These are phyloP conservation scores for Pseudomyrmex flavicornis DNA, from an alignment of 1,140 invertebrate species.

Conservation along the genomic window DNA sequence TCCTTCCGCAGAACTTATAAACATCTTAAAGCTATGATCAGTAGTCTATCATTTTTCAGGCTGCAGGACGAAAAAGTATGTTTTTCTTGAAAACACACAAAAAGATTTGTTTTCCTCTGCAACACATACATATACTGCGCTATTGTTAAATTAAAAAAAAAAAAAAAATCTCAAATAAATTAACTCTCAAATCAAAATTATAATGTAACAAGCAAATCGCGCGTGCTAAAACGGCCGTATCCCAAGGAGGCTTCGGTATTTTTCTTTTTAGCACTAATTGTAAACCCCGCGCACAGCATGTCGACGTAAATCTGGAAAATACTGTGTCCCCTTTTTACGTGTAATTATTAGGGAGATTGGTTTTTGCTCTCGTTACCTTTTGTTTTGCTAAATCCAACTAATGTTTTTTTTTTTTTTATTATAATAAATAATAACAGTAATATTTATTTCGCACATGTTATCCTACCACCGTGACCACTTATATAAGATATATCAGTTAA, in stretches of 20 bases:
- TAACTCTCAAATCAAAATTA: conserved; percentile 2
- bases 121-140: background rate
- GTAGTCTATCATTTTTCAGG: conserved; percentile 65
- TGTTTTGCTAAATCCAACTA: background rate
- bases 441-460: conserved; percentile 1
- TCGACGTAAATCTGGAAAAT: conserved; percentile 13
- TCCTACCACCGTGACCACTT: background rate
- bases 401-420: too few species aligned
- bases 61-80: conserved; percentile 67
- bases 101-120: background rate
- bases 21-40: conserved; percentile 66
- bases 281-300: background rate
- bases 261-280: conserved; percentile 8
- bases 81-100: conserved; percentile 2
- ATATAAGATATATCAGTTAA: background rate
- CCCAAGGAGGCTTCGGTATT: background rate
- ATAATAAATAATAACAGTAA: conserved; percentile 15
- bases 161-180: conserved; percentile 14
- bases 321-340: background rate
- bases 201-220: background rate
- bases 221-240: background rate
- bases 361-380: too few species aligned
- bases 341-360: background rate
- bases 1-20: conserved; percentile 56
- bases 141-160: conserved; percentile 26